phyloP scores from a whole-genome alignment of 2,113 vertebrate species.

The Ia io region DNA sequence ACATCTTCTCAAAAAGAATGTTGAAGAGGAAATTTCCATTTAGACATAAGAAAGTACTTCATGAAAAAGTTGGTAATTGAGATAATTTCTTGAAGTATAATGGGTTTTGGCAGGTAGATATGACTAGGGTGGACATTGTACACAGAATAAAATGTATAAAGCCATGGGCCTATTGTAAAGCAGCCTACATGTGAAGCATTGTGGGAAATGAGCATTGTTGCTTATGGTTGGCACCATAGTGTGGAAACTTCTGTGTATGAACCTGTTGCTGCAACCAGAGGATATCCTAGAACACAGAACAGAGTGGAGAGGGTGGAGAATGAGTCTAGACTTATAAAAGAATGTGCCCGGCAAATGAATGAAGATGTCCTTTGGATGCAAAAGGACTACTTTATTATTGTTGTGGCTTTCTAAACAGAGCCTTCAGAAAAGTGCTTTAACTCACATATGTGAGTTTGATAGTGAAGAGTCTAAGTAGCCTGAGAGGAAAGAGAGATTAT shows the following conservation, averaged over 20 bases:
- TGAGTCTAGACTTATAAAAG: background rate
- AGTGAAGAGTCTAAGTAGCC: background rate
- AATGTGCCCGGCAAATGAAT: background rate
- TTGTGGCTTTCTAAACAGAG: background rate
- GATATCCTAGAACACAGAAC: background rate
- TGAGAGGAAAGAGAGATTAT: background rate
- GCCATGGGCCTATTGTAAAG: background rate
- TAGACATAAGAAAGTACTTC: background rate
- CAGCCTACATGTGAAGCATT: background rate
- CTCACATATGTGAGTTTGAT: background rate
- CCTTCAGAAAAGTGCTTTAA: background rate
- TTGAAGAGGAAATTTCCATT: background rate
- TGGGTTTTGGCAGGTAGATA: background rate
- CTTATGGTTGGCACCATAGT: background rate
- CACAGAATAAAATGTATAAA: background rate
- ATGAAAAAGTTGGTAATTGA: background rate
- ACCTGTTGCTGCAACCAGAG: background rate
- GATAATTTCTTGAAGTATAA: background rate
- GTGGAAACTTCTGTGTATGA: background rate
- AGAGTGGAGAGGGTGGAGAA: background rate
- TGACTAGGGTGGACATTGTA: background rate
- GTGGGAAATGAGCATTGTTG: background rate
- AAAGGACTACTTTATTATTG: background rate
- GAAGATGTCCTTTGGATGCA: background rate
- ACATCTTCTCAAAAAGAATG: background rate